Base-by-base conservation (phyloP, 2,888 invertebrate species). In the Agrochola lychnidis region DNA sequence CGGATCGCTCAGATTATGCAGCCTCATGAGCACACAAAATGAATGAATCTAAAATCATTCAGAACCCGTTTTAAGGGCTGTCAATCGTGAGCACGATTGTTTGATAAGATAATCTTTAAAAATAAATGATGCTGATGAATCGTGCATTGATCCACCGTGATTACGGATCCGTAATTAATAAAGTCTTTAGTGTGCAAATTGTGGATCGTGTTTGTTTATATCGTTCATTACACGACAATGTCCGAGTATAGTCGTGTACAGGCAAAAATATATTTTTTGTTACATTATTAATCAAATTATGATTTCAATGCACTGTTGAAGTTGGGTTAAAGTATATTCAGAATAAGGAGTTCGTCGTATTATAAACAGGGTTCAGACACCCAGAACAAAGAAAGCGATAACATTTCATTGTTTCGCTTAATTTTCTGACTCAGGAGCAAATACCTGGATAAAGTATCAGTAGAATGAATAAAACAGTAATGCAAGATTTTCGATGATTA, bases 151-250 rank as follows among this genome's bases (percentile, higher is more conserved):
- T 57, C 56, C 63, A 63, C 16, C 48, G 70, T 79, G 70, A 68
- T 79, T 61, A 42, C 42, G 45, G 67, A 71, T 51, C 45, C n/a
- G 59, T 73, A 70, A 83, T 81, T 81, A 73, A 78, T 81, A 73
- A 78, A 69, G 83, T 48, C 7, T 72, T 30, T 51, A 77, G 82
- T 42, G 53, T 53, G 30, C 19, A 61, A 81, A 59, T 66, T 70
- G 51, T 78, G 10, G 16, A 6, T 66, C 69, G n/a, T 53, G 61
- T 22, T 40, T 45, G 51, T 48, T 68, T 30, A 73, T 63, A 57
- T 48, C 40, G 53, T 68, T 45, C 3, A 42, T 51, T 64, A 19
- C 68, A 56, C n/a, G 63, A 25, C 19, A 25, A n/a, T 14, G 25
- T 10, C 12, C 25, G 45, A 22, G 16, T 71, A 42, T 56, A n/a